phyloP scores from a whole-genome alignment of 1,140 invertebrate genomes.

The Pinna nobilis region DNA sequence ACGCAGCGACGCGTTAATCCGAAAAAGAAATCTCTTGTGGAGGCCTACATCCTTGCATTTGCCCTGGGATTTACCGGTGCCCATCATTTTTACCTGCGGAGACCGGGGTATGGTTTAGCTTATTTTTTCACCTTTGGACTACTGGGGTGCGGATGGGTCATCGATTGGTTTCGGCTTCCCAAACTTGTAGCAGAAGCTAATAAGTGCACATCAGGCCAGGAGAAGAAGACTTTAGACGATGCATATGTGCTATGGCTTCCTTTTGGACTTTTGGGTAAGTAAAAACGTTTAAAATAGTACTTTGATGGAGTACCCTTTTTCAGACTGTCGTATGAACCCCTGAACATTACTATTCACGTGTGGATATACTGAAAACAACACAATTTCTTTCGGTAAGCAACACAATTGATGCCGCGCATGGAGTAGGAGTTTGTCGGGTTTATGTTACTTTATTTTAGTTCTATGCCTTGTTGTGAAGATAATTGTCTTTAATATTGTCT shows the following conservation, averaged over 20 bases:
- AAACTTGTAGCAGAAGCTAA: slow-evolving; percentile 55
- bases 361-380: too few species aligned
- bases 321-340: too few species aligned
- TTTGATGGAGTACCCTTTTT: too few species aligned
- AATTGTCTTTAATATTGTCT: too few species aligned
- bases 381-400: too few species aligned
- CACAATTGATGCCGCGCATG: too few species aligned
- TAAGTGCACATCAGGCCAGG: slow-evolving; percentile 21
- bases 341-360: too few species aligned
- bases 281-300: too few species aligned
- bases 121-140: slow-evolving; percentile 40
- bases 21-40: slow-evolving; percentile 18
- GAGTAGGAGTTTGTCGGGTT: too few species aligned
- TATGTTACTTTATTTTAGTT: too few species aligned
- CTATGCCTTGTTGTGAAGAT: too few species aligned
- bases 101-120: slow-evolving; percentile 30
- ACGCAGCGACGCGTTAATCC: too few species aligned
- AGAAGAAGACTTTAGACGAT: slow-evolving; percentile 38
- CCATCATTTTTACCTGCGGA: slow-evolving; percentile 38
- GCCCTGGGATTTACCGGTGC: slow-evolving; percentile 30
- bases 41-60: slow-evolving; percentile 26
- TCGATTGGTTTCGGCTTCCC: slow-evolving; percentile 60
- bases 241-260: slow-evolving; percentile 45
- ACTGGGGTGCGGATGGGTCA: slow-evolving; percentile 51
- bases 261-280: slow-evolving; percentile 47